Evolutionary conservation across 1,140 invertebrate species (phyloP), one percentile per base, ranked within the genome.

Genomic region (Drosophila equinoxialis): DNA sequence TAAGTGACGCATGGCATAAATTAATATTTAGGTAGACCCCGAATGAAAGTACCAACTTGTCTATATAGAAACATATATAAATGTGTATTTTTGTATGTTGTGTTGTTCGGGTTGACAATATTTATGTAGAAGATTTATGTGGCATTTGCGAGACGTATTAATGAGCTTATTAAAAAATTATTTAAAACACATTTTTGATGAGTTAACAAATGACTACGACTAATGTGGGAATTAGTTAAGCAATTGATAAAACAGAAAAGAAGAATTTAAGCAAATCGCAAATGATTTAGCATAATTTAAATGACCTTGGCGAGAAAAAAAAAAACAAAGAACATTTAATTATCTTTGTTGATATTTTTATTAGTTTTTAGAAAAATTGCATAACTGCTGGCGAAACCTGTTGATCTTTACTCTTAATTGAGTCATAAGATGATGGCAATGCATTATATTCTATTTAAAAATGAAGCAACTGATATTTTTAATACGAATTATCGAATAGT

Each of bases 161-260:
- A 51, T 23, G 17, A 51, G 45, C 17, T 51, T 51, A 51, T 51
- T 51, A 51, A 51, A 51, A 51, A 51, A 51, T 51, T 51, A 51
- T 51, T 51, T 51, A 51, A 51, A 51, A 51, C 45, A 51, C 45
- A 51, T 51, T 51, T 51, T 51, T 51, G 45, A 51, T 51, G 45
- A 23, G 45, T 51, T 51, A 51, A 51, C 45, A 51, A 51, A 51
- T 51, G 0, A 6, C 2, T 6, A 30, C 13, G 45, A 51, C 20
- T 51, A 10, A 48, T 48, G 45, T 48, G 45, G 45, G 14, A 48
- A 48, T 48, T 48, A 48, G 17, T 20, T 8, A 23, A 10, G 3
- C 45, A 51, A 51, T 23, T 23, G 17, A 23, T 51, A 51, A 51
- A 48, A 17, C 0, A 17, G 3, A 45, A 17, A 17, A 7, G 2